A percentile compares a stretch with the other conserved stretches of the same genome.
phyloP scores from a whole-genome alignment of 2,888 invertebrate genomes.

The Strigamia transsilvanica region DNA sequence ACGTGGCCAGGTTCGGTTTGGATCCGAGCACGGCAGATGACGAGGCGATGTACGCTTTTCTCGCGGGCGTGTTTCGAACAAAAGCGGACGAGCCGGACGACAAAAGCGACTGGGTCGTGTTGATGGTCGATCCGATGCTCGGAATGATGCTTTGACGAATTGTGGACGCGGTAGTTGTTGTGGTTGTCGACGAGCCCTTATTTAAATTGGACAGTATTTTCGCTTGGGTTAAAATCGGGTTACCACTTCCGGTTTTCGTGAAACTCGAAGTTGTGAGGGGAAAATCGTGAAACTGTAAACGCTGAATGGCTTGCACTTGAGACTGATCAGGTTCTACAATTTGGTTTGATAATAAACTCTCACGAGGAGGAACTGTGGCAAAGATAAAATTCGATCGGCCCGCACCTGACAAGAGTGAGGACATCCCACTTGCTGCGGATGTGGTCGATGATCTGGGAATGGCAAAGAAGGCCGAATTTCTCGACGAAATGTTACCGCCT shows the following conservation, averaged over 20 bases:
- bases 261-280: conserved; percentile 60
- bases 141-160: conserved; percentile 48
- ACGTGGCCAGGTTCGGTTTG: conserved; percentile 33
- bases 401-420: conserved; percentile 8
- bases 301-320: conserved; percentile 60
- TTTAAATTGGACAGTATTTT: conserved; percentile 58
- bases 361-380: neutral
- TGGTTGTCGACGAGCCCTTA: conserved; percentile 51
- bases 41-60: conserved; percentile 15
- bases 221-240: conserved; percentile 59
- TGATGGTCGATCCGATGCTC: neutral
- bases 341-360: conserved; percentile 14
- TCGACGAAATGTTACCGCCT: conserved; percentile 27
- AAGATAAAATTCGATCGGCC: conserved; percentile 23
- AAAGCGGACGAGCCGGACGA: conserved; percentile 53
- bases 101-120: conserved; percentile 32
- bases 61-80: neutral
- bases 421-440: neutral
- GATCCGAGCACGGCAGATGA: neutral
- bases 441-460: conserved; percentile 26
- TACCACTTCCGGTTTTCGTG: conserved; percentile 56
- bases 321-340: conserved; percentile 57
- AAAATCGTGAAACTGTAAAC: conserved; percentile 62
- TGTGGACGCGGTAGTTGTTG: neutral
- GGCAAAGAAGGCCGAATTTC: conserved; percentile 42